Evolutionary conservation across 2,888 invertebrate genomes (phyloP), one percentile per base, ranked within the genome.

Genomic region (Tillus elongatus): DNA sequence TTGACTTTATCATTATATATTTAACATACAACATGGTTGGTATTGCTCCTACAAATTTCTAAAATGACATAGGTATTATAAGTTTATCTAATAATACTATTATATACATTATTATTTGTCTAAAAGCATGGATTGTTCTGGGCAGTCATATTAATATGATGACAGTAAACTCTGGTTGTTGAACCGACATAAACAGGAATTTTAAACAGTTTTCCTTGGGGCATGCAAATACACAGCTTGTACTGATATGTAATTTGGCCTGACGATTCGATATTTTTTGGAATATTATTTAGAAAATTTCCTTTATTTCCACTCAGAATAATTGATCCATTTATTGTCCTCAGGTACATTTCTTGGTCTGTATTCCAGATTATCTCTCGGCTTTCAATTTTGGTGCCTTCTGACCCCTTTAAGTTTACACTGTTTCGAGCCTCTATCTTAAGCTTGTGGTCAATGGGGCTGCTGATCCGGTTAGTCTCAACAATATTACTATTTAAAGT

Each of bases 171-270:
- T 31, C 62, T 67, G 8, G 60, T 52, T 37, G 58, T 63, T 3
- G 55, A 66, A 1, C 75, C 76, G 0, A 72, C 70, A 0, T 79
- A 75, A 1, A 85, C 77, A 0, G 83, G 80, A 3, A 91, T 75
- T 42, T 81, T 72, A 56, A 89, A 91, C 34, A 92, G 59, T 50
- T 82, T 83, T 0, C 90, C 91, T 45, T 82, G 79, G 0, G 90
- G 90, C 85, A 89, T 88, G 55, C 91, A 91, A 1, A 90, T 81
- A 51, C 91, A 92, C 1, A 92, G 74, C 60, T 91, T 90, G 52
- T 80, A 91, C 58, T 90, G 88, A 0, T 76, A 64, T 39, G 65
- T 61, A 3, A 60, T 37, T 30, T 50, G 52, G 19, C 55, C 59
- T 9, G 54, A 58, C 39, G 54, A 58, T 13, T 59, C 57, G 12